phyloP scores from a whole-genome alignment of 2,113 vertebrate genomes.

The Lonchura striata region DNA sequence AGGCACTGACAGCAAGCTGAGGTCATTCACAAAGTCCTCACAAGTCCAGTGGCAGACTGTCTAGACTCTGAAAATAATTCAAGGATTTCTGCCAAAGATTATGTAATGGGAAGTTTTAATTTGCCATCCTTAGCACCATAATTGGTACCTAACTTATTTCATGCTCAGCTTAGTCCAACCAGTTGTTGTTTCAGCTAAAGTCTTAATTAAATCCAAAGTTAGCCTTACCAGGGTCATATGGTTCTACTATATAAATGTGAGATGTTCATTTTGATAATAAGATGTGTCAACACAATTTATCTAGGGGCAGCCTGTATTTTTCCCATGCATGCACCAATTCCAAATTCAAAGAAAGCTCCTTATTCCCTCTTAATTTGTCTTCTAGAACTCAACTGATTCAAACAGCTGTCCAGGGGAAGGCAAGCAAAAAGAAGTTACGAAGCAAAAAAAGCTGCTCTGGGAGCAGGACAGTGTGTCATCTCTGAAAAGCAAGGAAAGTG shows the following conservation, averaged over 20 bases:
- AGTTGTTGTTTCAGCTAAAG: not conserved
- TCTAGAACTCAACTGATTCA: conserved; percentile 62
- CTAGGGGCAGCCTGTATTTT: not conserved
- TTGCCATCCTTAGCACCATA: not conserved
- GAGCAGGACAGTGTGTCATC: conserved; percentile 4
- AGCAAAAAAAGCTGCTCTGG: conserved; percentile 65
- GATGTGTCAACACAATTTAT: not conserved
- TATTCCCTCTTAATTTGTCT: not conserved
- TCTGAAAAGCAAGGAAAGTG: conserved; percentile 42
- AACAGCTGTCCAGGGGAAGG: conserved; percentile 57
- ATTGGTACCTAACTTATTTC: not conserved
- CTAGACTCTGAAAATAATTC: not conserved
- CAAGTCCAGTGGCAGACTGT: not conserved
- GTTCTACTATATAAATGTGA: not conserved
- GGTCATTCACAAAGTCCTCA: not conserved
- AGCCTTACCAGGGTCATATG: not conserved
- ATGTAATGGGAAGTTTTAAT: not conserved
- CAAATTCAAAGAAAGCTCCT: not conserved
- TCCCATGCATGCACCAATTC: not conserved
- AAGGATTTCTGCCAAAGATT: not conserved
- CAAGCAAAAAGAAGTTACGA: conserved; percentile 63
- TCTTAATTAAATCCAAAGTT: not conserved
- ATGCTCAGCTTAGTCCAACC: not conserved
- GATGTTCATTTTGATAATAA: not conserved
- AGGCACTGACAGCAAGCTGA: not conserved